Conservation (phyloP, 2,888 invertebrate genomes). For the Reticulitermes lucifugus region DNA sequence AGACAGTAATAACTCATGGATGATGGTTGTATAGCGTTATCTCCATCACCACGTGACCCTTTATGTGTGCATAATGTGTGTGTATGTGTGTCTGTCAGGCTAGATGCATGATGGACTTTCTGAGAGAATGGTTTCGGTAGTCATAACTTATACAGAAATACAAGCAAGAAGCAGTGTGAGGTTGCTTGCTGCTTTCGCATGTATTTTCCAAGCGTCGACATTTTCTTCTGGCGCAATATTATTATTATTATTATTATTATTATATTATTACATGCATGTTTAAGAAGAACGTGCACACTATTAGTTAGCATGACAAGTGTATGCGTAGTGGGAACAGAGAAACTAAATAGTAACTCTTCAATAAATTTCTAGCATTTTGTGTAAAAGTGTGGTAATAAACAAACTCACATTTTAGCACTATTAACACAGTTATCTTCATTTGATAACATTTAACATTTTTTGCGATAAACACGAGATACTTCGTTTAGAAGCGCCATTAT, state of each 20-base stretch:
- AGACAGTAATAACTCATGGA: conserved; percentile 36
- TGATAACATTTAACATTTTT: no score
- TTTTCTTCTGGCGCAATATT: conserved; percentile 33
- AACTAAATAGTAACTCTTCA: conserved; percentile 6
- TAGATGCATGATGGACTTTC: conserved; percentile 41
- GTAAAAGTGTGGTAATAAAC: no score
- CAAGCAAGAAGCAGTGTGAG: conserved; percentile 27
- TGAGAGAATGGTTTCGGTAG: conserved; percentile 41
- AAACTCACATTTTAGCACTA: no score
- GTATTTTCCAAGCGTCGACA: not conserved
- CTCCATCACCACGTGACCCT: conserved; percentile 43
- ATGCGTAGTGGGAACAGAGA: not conserved
- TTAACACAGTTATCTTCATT: no score
- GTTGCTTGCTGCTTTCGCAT: not conserved
- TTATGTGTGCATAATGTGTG: conserved; percentile 41
- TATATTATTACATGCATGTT: not conserved
- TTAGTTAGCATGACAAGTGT: conserved; percentile 31
- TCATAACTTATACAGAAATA: conserved; percentile 36
- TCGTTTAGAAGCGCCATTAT: no score
- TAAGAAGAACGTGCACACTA: conserved; percentile 18
- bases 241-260: conserved; percentile 12
- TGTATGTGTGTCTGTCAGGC: conserved; percentile 39
- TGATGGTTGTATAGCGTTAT: conserved; percentile 39
- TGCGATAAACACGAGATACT: no score
- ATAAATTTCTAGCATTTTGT: not conserved